phyloP scores from a whole-genome alignment of 2,113 vertebrate species.

The Colius striatus region DNA sequence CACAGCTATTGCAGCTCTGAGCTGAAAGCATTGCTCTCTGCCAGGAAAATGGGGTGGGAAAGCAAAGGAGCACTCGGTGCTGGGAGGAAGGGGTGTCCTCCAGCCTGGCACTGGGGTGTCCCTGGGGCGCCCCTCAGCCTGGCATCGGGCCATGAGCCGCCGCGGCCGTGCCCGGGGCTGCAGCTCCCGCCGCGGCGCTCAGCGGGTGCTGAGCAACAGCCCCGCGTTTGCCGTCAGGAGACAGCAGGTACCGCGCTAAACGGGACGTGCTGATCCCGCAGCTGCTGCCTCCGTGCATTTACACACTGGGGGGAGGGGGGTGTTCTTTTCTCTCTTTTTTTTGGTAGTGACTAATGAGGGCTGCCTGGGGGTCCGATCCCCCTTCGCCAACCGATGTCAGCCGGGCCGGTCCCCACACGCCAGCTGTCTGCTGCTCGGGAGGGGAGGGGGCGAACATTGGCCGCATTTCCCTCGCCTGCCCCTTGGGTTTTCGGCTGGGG shows the following conservation, averaged over 20 bases:
- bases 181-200: neutral
- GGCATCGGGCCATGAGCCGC: fast-evolving
- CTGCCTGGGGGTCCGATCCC: slow-evolving; percentile 26
- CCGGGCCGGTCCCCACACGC: neutral
- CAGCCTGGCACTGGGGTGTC: neutral
- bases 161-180: neutral
- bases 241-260: slow-evolving; percentile 19
- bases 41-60: fast-evolving
- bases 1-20: neutral
- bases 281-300: slow-evolving; percentile 6
- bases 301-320: neutral
- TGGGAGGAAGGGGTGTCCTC: neutral
- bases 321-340: neutral
- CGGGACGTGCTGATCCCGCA: slow-evolving; percentile 22
- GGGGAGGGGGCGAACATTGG: neutral
- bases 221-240: neutral
- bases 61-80: fast-evolving
- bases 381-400: neutral
- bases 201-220: neutral
- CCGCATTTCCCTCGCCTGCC: neutral
- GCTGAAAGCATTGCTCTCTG: fast-evolving
- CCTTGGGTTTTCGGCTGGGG: neutral
- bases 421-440: slow-evolving; percentile 30
- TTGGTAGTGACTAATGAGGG: slow-evolving; percentile 36
- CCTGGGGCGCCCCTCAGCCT: too few relatives aligned